A percentile compares a stretch with the other conserved stretches of the same genome.
phyloP scores from a whole-genome alignment of 2,113 vertebrate genomes.

The Gadus macrocephalus region DNA sequence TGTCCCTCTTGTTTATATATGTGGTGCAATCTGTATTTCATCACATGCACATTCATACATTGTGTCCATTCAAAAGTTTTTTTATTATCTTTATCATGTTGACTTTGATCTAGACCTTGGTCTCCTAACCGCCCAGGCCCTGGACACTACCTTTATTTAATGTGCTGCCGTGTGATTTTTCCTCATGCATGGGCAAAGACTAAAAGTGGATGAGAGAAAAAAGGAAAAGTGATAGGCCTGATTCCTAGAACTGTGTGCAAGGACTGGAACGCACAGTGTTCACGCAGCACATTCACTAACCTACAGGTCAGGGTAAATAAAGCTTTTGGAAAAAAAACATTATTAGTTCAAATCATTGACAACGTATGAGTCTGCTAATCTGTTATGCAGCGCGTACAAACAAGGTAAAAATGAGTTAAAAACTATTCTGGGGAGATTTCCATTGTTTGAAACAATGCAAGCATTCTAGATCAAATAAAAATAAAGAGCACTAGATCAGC shows the following conservation, averaged over 20 bases:
- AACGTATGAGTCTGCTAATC: constrained; percentile 28
- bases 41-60: constrained; percentile 34
- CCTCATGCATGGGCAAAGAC: background rate
- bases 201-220: constrained; percentile 27
- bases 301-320: constrained; percentile 21
- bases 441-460: too few species aligned
- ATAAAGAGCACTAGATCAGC: too few species aligned
- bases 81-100: too few species aligned
- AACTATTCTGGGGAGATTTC: background rate
- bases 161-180: background rate
- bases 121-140: too few species aligned
- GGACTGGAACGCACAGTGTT: constrained; percentile 49
- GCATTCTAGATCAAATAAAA: too few species aligned
- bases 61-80: too few species aligned
- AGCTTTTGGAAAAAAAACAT: constrained; percentile 7
- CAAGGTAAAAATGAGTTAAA: constrained; percentile 1
- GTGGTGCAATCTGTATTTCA: constrained; percentile 50
- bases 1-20: constrained; percentile 3
- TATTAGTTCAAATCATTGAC: constrained; percentile 46
- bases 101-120: too few species aligned
- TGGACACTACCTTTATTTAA: too few species aligned
- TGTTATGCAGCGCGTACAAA: constrained; percentile 17
- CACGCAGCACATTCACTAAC: constrained; percentile 46
- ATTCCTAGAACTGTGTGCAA: constrained; percentile 50
- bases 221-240: background rate